phyloP scores from a whole-genome alignment of 2,888 invertebrate species.

The Creontiades dilutus region DNA sequence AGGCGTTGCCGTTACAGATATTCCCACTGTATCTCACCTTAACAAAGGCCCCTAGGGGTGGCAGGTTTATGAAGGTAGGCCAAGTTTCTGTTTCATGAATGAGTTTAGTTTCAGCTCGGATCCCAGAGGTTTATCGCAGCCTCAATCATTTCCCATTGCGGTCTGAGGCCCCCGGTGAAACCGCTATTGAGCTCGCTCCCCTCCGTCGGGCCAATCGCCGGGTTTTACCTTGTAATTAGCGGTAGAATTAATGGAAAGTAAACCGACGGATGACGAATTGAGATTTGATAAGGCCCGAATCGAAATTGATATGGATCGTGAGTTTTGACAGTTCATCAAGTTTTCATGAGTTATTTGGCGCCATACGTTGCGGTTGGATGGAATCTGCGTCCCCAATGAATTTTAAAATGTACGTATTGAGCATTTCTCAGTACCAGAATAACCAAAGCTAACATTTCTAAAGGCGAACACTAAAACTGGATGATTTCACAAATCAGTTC shows the following conservation, averaged over 20 bases:
- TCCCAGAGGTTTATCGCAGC: neutral
- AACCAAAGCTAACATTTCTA: too few species aligned
- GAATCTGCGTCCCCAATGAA: too few species aligned
- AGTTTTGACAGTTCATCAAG: neutral
- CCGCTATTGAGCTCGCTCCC: neutral
- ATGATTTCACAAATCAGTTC: too few species aligned
- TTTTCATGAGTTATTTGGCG: neutral
- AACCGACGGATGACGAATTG: conserved; percentile 1
- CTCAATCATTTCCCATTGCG: conserved; percentile 4
- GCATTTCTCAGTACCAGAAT: too few species aligned
- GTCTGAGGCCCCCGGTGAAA: conserved; percentile 23
- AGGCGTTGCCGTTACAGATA: too few species aligned
- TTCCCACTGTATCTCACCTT: too few species aligned
- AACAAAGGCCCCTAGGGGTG: neutral
- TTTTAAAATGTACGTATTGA: too few species aligned
- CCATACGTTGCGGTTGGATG: too few species aligned
- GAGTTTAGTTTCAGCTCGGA: neutral
- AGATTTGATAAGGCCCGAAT: conserved; percentile 12
- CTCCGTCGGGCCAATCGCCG: neutral
- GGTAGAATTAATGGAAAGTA: conserved; percentile 44
- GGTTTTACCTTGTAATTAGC: conserved; percentile 33
- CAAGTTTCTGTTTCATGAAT: neutral
- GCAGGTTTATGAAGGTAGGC: neutral
- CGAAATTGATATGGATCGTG: conserved; percentile 18
- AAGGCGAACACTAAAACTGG: too few species aligned